These are phyloP conservation scores for Euwallacea similis DNA, from an alignment of 1,140 invertebrate species.

Conservation along the genomic window DNA sequence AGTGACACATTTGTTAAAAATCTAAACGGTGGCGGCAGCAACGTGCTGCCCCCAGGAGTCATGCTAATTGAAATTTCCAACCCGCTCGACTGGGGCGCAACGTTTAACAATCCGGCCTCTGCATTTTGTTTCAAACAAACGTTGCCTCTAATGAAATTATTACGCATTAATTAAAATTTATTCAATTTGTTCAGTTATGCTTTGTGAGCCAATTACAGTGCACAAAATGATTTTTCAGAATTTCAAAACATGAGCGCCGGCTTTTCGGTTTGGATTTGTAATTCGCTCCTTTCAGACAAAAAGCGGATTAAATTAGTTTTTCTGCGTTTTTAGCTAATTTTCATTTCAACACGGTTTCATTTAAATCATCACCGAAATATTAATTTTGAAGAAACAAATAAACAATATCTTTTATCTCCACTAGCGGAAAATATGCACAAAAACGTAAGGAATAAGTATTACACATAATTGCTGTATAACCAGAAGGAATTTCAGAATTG, in stretches of 20 bases:
- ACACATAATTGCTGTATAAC: no score
- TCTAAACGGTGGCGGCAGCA: constrained; percentile 38
- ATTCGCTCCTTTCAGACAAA: constrained; percentile 17
- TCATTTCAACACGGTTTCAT: no score
- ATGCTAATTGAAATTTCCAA: constrained; percentile 49
- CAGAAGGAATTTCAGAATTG: no score
- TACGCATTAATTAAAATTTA: constrained; percentile 53
- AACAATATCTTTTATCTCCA: no score
- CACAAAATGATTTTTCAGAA: constrained; percentile 26
- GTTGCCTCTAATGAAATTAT: constrained; percentile 50
- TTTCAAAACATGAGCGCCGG: constrained; percentile 12
- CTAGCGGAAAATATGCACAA: no score
- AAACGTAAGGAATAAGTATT: no score
- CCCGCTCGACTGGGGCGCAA: constrained; percentile 9
- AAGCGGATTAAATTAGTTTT: constrained; percentile 15
- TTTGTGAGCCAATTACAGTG: constrained; percentile 38
- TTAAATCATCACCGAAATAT: neutral
- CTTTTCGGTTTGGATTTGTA: constrained; percentile 31
- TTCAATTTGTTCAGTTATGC: constrained; percentile 48
- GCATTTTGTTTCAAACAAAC: constrained; percentile 43
- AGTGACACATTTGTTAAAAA: constrained; percentile 54
- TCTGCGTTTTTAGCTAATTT: neutral
- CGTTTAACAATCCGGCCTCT: constrained; percentile 40
- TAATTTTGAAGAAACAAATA: no score
- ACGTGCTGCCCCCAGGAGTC: constrained; percentile 38